These are phyloP conservation scores for Pseudomyrmex dendroicus DNA, from an alignment of 1,140 invertebrate species.

Conservation along the genomic window DNA sequence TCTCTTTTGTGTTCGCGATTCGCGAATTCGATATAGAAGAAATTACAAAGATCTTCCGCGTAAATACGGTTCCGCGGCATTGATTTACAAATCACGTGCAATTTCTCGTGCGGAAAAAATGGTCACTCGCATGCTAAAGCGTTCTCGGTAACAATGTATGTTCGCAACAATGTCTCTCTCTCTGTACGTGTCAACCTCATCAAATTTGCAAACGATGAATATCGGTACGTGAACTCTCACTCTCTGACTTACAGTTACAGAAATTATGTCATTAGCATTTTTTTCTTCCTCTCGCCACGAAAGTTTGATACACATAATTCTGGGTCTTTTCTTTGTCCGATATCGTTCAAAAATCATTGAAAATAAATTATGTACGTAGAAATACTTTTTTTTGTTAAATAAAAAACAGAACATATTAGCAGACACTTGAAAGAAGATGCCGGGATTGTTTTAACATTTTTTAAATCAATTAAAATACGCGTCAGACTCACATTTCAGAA, in stretches of 20 bases:
- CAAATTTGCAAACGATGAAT: slow-evolving; percentile 16
- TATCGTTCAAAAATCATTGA: no score
- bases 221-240: slow-evolving; percentile 2
- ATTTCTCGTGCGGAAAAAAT: slow-evolving; percentile 21
- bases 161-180: slow-evolving; percentile 8
- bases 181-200: background rate
- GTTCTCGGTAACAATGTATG: slow-evolving; percentile 19
- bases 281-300: no score
- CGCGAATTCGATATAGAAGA: background rate
- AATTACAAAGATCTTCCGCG: slow-evolving; percentile 7
- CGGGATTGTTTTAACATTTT: no score
- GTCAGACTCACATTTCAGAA: no score
- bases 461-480: no score
- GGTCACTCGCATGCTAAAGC: slow-evolving; percentile 27
- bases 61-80: slow-evolving; percentile 4
- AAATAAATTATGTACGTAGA: no score
- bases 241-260: background rate
- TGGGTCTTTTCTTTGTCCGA: no score
- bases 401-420: no score
- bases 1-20: no score
- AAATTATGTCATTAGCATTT: slow-evolving; percentile 6
- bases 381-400: no score
- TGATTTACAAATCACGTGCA: slow-evolving; percentile 49
- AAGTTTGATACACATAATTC: no score
- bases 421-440: no score